phyloP scores from a whole-genome alignment of 2,797 vertebrate genomes.

The Odontamblyopus lacepedii region DNA sequence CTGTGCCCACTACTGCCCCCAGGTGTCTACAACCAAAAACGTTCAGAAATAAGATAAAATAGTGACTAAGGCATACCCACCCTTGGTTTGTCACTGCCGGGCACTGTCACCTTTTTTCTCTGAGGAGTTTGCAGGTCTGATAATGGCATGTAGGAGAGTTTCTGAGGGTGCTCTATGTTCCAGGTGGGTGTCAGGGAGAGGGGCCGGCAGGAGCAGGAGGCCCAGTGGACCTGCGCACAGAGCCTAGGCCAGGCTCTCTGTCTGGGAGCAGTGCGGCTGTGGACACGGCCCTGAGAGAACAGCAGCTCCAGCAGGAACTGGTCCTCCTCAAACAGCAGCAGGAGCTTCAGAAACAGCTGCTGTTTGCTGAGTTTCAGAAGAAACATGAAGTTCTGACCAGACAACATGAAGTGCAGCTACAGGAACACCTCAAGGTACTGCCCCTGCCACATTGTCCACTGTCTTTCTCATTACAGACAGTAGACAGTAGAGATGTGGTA shows the following conservation, averaged over 20 bases:
- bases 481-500: background rate
- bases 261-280: conserved; percentile 51
- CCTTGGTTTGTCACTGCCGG: too few relatives aligned
- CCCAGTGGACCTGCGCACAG: conserved; percentile 85
- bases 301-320: conserved; percentile 93
- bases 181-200: conserved; percentile 57
- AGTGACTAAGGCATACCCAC: too few relatives aligned
- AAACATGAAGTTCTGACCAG: conserved; percentile 93
- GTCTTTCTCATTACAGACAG: background rate
- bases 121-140: too few relatives aligned
- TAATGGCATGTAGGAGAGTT: background rate
- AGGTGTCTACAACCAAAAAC: too few relatives aligned
- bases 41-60: too few relatives aligned
- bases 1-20: too few relatives aligned
- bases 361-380: conserved; percentile 98
- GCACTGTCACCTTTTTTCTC: too few relatives aligned
- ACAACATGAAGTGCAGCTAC: conserved; percentile 93
- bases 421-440: conserved; percentile 92
- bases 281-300: conserved; percentile 84
- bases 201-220: conserved; percentile 75
- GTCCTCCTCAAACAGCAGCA: conserved; percentile 93
- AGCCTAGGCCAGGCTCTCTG: conserved; percentile 70
- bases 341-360: conserved; percentile 93
- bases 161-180: background rate
- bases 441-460: background rate